Base-by-base conservation (phyloP, 1,140 invertebrate species). In the Atta colombica region DNA sequence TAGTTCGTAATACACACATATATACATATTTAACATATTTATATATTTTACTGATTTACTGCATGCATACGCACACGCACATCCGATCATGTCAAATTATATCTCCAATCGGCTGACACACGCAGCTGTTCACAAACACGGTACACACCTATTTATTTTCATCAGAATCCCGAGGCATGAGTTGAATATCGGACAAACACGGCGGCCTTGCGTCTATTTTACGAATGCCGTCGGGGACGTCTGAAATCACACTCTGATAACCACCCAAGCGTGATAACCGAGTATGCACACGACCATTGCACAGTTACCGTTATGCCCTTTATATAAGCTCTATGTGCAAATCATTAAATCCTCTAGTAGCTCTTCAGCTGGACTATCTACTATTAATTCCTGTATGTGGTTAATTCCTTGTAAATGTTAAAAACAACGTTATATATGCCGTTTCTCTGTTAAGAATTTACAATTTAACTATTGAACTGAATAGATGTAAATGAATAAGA, bases 221-320 rank as follows among this genome's bases (percentile, higher is more conserved):
- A 61, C 58, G 69, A 39, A 35, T 74, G 55, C 55, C 31, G 35
- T 3, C 25, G 25, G 68, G 18, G 39, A 49, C 16, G 39, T 74
- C 55, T 74, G 55, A 49, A 82, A 82, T 74, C 68, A 45, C 14
- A 82, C 39, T 61, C 39, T 60, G 69, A 74, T 84, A 61, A 75
- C 7, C 28, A 58, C 25, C 18, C 45, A 31, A 81, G 51, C 51
- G 2, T 72, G 78, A 69, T 69, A 69, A 39, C 45, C n/a, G 45
- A 72, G 51, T 8, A 28, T 60, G 78, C 14, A 71, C 21, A 25
- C 8, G 51, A 72, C 51, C 51, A 18, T 53, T 78, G 10, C 10
- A 45, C 21, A 39, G 66, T 71, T 81, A 58, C 31, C 31, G 49
- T 21, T 25, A 25, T 10, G 16, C 25, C 60, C 60, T 58, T 81